These are phyloP conservation scores for Phthorimaea operculella DNA, from an alignment of 1,140 invertebrate species.

Conservation along the genomic window DNA sequence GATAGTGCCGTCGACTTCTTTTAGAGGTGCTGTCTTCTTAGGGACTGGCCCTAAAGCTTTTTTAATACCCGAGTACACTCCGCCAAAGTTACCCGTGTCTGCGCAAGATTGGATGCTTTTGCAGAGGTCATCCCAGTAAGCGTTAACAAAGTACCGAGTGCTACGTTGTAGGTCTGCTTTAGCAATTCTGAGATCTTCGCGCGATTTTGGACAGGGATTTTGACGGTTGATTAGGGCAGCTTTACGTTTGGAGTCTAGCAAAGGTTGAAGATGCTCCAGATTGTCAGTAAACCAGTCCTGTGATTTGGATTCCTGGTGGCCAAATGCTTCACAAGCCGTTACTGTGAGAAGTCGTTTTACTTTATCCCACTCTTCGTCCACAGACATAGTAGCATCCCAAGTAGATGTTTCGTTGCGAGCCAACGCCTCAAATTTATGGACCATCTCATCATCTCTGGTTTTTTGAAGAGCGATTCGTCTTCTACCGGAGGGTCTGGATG, in stretches of 20 bases:
- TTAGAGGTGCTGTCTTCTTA: slow-evolving; percentile 20
- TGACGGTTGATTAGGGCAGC: background rate
- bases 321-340: background rate
- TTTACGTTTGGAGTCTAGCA: slow-evolving; percentile 2
- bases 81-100: background rate
- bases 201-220: background rate
- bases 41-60: background rate
- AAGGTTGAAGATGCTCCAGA: background rate
- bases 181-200: background rate
- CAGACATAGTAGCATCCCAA: background rate
- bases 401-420: background rate
- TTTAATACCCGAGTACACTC: background rate
- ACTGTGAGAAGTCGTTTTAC: background rate
- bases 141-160: background rate
- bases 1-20: slow-evolving; percentile 12
- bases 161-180: background rate
- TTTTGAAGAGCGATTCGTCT: background rate
- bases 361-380: background rate
- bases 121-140: background rate
- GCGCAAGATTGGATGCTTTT: background rate
- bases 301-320: background rate
- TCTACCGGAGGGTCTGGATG: slow-evolving; percentile 1
- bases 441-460: background rate
- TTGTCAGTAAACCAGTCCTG: slow-evolving; percentile 5
- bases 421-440: background rate